Percentiles rank a stretch among this genome's conserved stretches.
phyloP scores from a whole-genome alignment of 2,113 vertebrate species.

The Cyanoliseus patagonus region DNA sequence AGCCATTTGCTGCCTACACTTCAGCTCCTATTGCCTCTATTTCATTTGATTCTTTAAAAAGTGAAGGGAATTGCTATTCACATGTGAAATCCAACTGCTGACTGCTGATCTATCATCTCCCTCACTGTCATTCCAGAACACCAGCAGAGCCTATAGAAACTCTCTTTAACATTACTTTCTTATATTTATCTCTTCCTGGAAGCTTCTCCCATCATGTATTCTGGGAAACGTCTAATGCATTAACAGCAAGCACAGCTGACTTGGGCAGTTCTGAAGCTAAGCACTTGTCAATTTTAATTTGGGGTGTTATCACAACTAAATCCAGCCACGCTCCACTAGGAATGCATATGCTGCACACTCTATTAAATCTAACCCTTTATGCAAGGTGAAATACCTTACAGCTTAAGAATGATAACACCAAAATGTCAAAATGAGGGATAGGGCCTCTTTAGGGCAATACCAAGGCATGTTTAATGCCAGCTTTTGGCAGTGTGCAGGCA shows the following conservation, averaged over 20 bases:
- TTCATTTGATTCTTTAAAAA: not conserved
- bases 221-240: not conserved
- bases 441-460: not conserved
- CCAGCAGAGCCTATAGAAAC: not conserved
- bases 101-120: not conserved
- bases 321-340: not conserved
- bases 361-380: not conserved
- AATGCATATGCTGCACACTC: not conserved
- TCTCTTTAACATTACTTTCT: not conserved
- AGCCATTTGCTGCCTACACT: not conserved
- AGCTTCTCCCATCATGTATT: not conserved
- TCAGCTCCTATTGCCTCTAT: not conserved
- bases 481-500: not conserved
- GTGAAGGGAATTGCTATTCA: not conserved
- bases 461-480: not conserved
- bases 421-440: not conserved
- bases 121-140: not conserved
- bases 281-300: conserved; percentile 35
- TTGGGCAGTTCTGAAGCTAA: not conserved
- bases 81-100: not conserved
- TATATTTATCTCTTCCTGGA: not conserved
- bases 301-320: conserved; percentile 24
- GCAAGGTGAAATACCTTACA: not conserved
- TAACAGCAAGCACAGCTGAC: not conserved
- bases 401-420: not conserved